Base-by-base conservation (phyloP, 2,797 vertebrate species). In the Phrynocephalus forsythii region DNA sequence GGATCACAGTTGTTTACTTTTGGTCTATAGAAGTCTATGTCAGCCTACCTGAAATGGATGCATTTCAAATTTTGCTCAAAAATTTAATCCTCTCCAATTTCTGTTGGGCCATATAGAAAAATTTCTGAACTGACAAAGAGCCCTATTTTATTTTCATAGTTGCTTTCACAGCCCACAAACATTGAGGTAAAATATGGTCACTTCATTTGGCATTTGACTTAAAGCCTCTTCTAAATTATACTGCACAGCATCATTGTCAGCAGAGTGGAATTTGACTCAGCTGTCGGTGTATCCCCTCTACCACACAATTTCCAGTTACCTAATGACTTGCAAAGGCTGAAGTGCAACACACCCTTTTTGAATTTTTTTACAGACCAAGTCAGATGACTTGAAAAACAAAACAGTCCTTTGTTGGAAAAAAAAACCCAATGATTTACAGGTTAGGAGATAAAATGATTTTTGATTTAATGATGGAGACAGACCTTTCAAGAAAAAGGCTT, bases 351-450 rank as follows among this genome's bases (percentile, higher is more conserved):
- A 83, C 50, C 52, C 68, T 22, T 44, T 44, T 44, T 44, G 38
- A 44, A 44, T 5, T 44, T 44, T 44, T 44, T 44, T 44, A 44
- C 38, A 66, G 50, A 50, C 7, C 30, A 5, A 69, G 33, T n/a
- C 68, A n/a, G 30, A 4, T 63, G 30, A 82, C 24, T 38, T 89
- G 18, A 69, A 81, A 81, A 50, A 28, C 85, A 84, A 79, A 33
- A 56, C 75, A 83, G 22, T 48, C 15, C 1, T 0, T 0, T 22
- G 22, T 20, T 82, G 8, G 50, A 48, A 87, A 16, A 82, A 66
- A 87, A 16, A 7, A 52, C 18, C 33, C 15, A 63, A 24, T 33
- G 63, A 9, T 76, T 84, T 15, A 33, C 33, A 76, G 33, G 22
- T 56, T 67, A 83, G n/a, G 6, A 69, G 9, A 69, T 69, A n/a